A percentile compares a stretch with the other conserved stretches of the same genome.
These are phyloP conservation scores for Zingel zingel DNA, from an alignment of 2,113 vertebrate species.

Conservation along the genomic window DNA sequence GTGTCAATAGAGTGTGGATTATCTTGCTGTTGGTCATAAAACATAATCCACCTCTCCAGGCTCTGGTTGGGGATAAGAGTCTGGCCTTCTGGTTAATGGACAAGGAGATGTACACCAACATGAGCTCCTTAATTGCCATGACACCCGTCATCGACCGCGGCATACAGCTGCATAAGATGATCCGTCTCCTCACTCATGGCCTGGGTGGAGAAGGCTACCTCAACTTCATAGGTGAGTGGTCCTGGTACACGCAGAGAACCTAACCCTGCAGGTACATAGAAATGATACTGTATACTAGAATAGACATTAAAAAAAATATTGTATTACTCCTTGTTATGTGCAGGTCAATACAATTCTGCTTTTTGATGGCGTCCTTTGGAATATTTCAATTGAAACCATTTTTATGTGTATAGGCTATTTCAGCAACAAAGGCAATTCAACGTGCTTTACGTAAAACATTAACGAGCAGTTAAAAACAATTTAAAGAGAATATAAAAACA, in stretches of 20 bases:
- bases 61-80: constrained; percentile 96
- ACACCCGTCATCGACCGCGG: constrained; percentile 94
- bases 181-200: constrained; percentile 94
- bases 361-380: not conserved
- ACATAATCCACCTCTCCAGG: constrained; percentile 76
- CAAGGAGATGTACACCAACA: constrained; percentile 98
- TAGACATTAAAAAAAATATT: not conserved
- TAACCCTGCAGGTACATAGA: not conserved
- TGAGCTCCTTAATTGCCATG: constrained; percentile 90
- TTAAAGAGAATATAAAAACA: no score
- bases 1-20: not conserved
- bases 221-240: constrained; percentile 96
- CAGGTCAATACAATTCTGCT: not conserved
- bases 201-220: constrained; percentile 97
- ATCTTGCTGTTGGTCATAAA: constrained; percentile 12
- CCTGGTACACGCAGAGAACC: not conserved
- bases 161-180: constrained; percentile 99
- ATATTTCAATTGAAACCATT: not conserved
- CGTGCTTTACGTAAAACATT: no score
- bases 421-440: no score
- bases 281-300: not conserved
- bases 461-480: no score
- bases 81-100: constrained; percentile 99
- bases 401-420: no score
- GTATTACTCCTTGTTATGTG: not conserved